Evolutionary conservation across 2,113 vertebrate genomes (phyloP).

Genomic region (Toxotes jaculatrix): DNA sequence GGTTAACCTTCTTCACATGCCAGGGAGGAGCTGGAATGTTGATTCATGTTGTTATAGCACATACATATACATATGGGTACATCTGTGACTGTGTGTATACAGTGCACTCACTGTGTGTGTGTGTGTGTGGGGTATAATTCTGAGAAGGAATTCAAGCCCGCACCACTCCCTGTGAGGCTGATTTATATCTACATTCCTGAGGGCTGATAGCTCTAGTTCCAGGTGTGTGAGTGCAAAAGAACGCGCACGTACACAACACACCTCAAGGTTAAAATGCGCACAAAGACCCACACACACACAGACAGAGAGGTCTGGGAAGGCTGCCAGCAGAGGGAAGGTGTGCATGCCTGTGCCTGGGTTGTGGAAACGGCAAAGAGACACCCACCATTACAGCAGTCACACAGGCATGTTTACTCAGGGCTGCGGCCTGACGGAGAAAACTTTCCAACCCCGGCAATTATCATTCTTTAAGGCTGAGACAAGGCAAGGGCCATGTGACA

Average conservation of each 20-base stretch:
- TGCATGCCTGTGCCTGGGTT: constrained; percentile 79
- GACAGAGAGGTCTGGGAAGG: constrained; percentile 60
- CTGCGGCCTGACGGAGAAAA: constrained; percentile 80
- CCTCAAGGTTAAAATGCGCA: constrained; percentile 24
- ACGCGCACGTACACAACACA: constrained; percentile 49
- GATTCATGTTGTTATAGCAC: constrained; percentile 61
- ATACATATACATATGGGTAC: constrained; percentile 55
- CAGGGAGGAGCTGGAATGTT: constrained; percentile 66
- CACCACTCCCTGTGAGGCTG: constrained; percentile 82
- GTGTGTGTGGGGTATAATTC: constrained; percentile 58
- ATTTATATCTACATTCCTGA: constrained; percentile 84
- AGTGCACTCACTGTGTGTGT: constrained; percentile 25
- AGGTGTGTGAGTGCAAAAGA: constrained; percentile 71
- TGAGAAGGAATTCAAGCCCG: constrained; percentile 73
- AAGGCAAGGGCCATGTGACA: constrained; percentile 75
- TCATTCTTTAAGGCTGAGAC: constrained; percentile 83
- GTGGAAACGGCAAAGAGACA: constrained; percentile 79
- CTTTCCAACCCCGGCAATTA: constrained; percentile 83
- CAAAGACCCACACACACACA: constrained; percentile 36
- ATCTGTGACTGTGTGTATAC: constrained; percentile 43
- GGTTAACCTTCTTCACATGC: constrained; percentile 72
- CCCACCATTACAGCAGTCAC: constrained; percentile 83
- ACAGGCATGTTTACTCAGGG: constrained; percentile 85
- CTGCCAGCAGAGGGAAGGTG: constrained; percentile 77
- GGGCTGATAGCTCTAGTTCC: constrained; percentile 75